Percentiles rank a stretch among this genome's conserved stretches.
Evolutionary conservation across 2,797 vertebrate genomes (phyloP).

Genomic region (Acrocephalus scirpaceus): DNA sequence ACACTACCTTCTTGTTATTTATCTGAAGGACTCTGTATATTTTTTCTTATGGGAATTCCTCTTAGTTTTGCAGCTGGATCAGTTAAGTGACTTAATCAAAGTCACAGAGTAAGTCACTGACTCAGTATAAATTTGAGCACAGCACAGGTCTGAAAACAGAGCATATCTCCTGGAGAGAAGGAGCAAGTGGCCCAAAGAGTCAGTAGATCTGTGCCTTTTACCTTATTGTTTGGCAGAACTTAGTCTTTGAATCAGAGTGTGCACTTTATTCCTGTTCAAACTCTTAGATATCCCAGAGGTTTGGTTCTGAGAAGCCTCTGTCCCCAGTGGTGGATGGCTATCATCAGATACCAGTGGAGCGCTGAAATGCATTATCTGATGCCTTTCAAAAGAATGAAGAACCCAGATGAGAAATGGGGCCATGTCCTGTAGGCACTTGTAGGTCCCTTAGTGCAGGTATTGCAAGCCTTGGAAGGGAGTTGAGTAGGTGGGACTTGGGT

Average conservation of each 20-base stretch:
- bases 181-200: background rate
- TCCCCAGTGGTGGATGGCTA: background rate
- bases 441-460: background rate
- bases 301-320: background rate
- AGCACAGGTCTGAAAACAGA: background rate
- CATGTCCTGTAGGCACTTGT: background rate
- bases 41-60: background rate
- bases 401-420: background rate
- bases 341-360: background rate
- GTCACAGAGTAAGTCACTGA: background rate
- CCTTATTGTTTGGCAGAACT: background rate
- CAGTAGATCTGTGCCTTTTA: background rate
- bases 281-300: background rate
- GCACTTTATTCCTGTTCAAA: background rate
- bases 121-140: background rate
- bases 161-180: background rate
- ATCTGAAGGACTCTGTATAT: background rate
- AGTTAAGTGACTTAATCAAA: background rate
- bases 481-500: background rate
- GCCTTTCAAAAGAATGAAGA: background rate
- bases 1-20: background rate
- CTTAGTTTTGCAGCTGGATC: background rate
- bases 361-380: constrained; percentile 27
- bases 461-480: background rate
- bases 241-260: background rate